Evolutionary conservation across 2,113 vertebrate genomes (phyloP).

Genomic region (Aegotheles bennettii): DNA sequence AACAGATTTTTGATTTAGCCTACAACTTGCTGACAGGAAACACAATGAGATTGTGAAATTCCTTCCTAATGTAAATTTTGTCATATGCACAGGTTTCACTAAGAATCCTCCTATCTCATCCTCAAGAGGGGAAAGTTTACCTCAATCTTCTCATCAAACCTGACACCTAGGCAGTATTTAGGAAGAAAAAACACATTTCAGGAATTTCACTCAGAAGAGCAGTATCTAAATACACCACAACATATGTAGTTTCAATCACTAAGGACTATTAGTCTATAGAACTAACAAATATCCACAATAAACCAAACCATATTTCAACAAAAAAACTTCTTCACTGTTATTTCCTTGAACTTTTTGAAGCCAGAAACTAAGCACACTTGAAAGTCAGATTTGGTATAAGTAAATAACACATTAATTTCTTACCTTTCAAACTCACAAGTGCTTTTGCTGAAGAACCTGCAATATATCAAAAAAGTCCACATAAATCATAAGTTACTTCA

Average conservation of each 20-base stretch:
- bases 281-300: background rate
- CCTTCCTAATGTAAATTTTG: background rate
- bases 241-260: background rate
- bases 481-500: conserved; percentile 48
- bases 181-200: background rate
- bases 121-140: background rate
- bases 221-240: conserved; percentile 13
- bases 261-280: background rate
- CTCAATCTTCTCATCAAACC: conserved; percentile 4
- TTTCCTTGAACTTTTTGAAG: background rate
- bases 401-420: conserved; percentile 45
- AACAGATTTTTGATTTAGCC: background rate
- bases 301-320: background rate
- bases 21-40: background rate
- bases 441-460: conserved; percentile 97
- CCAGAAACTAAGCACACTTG: background rate
- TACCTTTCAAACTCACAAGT: conserved; percentile 98
- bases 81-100: background rate
- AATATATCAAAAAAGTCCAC: conserved; percentile 52
- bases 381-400: background rate
- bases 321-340: background rate
- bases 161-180: background rate
- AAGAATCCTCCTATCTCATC: background rate
- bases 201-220: background rate
- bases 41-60: background rate